These are phyloP conservation scores for Cichlasoma orientale DNA, from an alignment of 2,797 vertebrate genomes.

Conservation along the genomic window DNA sequence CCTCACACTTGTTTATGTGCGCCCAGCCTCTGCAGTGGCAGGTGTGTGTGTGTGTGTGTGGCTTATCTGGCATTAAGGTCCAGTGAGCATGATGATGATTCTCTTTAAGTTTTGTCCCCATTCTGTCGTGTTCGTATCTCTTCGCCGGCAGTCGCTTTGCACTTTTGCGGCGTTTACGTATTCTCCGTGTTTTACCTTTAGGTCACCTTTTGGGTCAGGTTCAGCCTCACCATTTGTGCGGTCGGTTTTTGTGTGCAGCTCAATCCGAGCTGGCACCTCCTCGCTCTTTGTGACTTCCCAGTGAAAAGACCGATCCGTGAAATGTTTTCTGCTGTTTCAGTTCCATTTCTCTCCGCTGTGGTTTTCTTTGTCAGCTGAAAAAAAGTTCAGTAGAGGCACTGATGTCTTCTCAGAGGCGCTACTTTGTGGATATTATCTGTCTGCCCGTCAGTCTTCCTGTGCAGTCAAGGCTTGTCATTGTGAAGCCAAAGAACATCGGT, in stretches of 20 bases:
- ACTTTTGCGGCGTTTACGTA: not conserved
- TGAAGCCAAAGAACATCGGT: not conserved
- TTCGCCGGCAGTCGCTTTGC: not conserved
- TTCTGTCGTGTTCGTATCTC: slow-evolving; percentile 61
- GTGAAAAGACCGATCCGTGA: slow-evolving; percentile 18
- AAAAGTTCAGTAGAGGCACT: slow-evolving; percentile 35
- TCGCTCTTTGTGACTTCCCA: not conserved
- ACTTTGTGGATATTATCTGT: slow-evolving; percentile 56
- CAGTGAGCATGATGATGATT: slow-evolving; percentile 63
- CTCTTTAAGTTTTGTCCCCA: slow-evolving; percentile 58
- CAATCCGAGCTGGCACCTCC: not conserved
- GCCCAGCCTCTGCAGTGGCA: slow-evolving; percentile 9
- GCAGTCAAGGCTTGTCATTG: slow-evolving; percentile 28
- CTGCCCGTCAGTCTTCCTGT: slow-evolving; percentile 46
- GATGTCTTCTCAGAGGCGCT: slow-evolving; percentile 40
- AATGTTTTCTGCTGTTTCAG: not conserved
- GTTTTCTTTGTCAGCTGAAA: slow-evolving; percentile 36
- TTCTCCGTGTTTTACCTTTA: slow-evolving; percentile 3
- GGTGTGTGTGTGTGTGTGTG: slow-evolving; percentile 45
- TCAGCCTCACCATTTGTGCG: not conserved
- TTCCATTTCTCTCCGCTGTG: not conserved
- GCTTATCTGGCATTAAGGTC: slow-evolving; percentile 61
- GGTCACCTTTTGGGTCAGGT: slow-evolving; percentile 7
- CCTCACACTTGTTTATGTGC: slow-evolving; percentile 21
- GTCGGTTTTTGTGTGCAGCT: not conserved